Base-by-base conservation (phyloP, 2,888 invertebrate genomes). In the Gandaritis pyraliata region DNA sequence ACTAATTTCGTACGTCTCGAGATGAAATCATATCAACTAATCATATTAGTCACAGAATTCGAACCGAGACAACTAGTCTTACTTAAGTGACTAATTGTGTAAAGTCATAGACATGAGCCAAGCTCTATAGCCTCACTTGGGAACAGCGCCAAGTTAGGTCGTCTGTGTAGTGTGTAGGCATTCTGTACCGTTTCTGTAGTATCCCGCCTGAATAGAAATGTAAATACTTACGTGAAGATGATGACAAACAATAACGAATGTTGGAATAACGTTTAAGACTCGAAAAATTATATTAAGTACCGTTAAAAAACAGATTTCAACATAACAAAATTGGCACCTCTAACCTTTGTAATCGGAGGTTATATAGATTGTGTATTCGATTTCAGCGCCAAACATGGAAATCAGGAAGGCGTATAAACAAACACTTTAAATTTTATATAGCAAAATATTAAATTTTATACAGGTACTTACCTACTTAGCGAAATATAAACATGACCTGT, bases 71-170 rank as follows among this genome's bases (percentile, higher is more conserved):
- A 55, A 58, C 51, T 58, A 13, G 61, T 33, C 61, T 65, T 62
- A 61, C 63, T 64, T 55, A 61, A 57, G 56, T 64, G 48, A 55
- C 39, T 60, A 60, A 52, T 56, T 38, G 58, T 46, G 60, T 33
- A 16, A 49, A 54, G 30, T 58, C 53, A 58, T 50, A 62, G 62
- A 50, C 33, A 15, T 38, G 10, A 39, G 33, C 50, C 6, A 10
- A 33, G 52, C 47, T 47, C 8, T 51, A 46, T 45, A 38, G 29
- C n/a, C 29, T 39, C 33, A 49, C 29, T 71, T 75, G 77, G 78
- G 78, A 77, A 72, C 70, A 52, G 30, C 66, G 79, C 81, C 81
- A 81, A 80, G 70, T 75, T 67, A 57, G 70, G 70, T 70, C 58
- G 52, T 47, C 66, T 66, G 68, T 66, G 55, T 56, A 63, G 71